Conservation (phyloP, 2,888 invertebrate genomes). For the Drosophila parthenogenetica region DNA sequence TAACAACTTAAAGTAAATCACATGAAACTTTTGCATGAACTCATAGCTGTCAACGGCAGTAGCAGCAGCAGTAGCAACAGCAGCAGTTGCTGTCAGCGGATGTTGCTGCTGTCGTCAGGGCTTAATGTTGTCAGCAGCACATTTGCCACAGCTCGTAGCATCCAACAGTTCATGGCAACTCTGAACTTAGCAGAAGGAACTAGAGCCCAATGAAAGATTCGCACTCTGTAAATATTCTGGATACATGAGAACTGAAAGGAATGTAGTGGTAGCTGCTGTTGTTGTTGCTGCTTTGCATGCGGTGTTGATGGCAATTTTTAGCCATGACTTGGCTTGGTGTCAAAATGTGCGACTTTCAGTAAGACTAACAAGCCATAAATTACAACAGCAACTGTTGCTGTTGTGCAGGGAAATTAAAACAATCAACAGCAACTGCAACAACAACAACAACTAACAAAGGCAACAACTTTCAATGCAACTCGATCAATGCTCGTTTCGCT, state of each 20-base stretch:
- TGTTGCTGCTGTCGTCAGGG: conserved; percentile 27
- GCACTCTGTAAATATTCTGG: conserved; percentile 65
- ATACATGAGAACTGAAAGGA: conserved; percentile 69
- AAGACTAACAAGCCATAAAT: conserved; percentile 61
- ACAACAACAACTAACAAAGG: conserved; percentile 8
- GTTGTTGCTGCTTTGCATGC: conserved; percentile 5
- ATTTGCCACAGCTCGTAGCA: conserved; percentile 61
- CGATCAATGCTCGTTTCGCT: conserved; percentile 39
- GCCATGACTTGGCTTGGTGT: conserved; percentile 56
- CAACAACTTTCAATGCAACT: conserved; percentile 49
- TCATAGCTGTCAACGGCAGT: conserved; percentile 38
- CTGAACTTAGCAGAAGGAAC: conserved; percentile 58
- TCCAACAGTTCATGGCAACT: conserved; percentile 47
- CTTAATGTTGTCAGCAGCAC: conserved; percentile 66
- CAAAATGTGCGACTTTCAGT: conserved; percentile 52
- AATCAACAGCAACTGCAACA: background rate
- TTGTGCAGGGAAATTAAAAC: conserved; percentile 20
- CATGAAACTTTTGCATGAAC: background rate
- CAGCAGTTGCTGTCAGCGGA: conserved; percentile 48
- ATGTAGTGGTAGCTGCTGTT: conserved; percentile 11
- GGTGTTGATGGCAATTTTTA: conserved; percentile 55
- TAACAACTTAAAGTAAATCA: background rate
- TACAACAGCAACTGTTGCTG: conserved; percentile 35
- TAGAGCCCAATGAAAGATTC: conserved; percentile 32
- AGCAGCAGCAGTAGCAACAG: conserved; percentile 11